phyloP scores from a whole-genome alignment of 2,113 vertebrate species.

The Halcyon malimbica region DNA sequence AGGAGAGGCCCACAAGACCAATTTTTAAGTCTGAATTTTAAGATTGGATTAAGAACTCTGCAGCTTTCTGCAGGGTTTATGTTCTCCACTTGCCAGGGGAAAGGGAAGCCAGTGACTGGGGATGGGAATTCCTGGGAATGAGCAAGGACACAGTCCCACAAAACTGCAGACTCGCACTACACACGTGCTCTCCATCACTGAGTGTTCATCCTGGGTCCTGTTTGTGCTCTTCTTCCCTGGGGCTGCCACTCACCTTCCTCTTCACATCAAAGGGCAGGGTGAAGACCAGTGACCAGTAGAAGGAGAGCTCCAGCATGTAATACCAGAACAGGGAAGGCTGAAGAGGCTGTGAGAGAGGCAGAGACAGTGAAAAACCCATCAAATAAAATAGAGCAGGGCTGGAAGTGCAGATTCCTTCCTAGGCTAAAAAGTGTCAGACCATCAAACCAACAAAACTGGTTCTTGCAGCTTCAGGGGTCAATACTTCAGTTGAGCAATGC shows the following conservation, averaged over 20 bases:
- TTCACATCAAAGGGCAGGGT: conserved; percentile 89
- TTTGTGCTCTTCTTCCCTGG: background rate
- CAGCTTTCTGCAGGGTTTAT: background rate
- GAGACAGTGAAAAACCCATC: background rate
- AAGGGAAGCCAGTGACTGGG: background rate
- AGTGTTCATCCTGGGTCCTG: background rate
- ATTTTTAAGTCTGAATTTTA: background rate
- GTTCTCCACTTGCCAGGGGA: background rate
- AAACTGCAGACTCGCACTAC: background rate
- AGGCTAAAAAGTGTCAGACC: background rate
- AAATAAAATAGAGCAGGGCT: background rate
- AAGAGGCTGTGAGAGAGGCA: conserved; percentile 76
- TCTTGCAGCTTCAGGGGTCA: background rate
- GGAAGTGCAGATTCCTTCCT: background rate
- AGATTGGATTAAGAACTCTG: background rate
- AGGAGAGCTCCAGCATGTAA: conserved; percentile 89
- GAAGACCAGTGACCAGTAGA: conserved; percentile 89
- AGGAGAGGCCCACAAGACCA: background rate
- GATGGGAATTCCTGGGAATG: background rate
- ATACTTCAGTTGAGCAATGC: background rate
- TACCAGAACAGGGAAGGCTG: conserved; percentile 82
- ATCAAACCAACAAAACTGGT: background rate
- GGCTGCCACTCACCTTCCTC: conserved; percentile 85
- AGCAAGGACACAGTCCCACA: background rate
- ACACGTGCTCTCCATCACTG: background rate